Percentiles rank a stretch among this genome's conserved stretches.
phyloP scores from a whole-genome alignment of 2,113 vertebrate genomes.

The Melozone crissalis region DNA sequence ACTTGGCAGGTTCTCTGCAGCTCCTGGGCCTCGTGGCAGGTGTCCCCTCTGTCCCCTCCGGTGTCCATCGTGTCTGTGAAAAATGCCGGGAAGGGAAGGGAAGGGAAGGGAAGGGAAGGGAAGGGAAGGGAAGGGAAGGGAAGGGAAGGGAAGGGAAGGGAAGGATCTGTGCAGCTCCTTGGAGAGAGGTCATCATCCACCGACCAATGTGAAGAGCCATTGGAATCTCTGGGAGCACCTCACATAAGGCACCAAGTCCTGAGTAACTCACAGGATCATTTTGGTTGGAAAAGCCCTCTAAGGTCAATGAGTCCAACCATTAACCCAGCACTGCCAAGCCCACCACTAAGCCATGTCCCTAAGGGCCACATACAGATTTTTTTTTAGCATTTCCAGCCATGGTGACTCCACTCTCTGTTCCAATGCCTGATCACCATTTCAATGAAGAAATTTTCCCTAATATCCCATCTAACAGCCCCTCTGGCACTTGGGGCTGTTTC shows the following conservation, averaged over 20 bases:
- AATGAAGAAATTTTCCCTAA: neutral
- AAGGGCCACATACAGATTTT: neutral
- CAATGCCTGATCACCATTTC: neutral
- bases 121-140: neutral
- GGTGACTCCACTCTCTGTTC: no score
- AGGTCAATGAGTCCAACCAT: neutral
- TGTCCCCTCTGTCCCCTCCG: accelerated
- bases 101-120: neutral
- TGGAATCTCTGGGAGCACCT: neutral
- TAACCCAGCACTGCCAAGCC: neutral
- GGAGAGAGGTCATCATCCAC: neutral
- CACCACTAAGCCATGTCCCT: neutral
- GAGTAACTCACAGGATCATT: neutral
- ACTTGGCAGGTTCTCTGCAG: neutral
- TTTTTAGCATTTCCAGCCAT: no score
- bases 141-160: neutral
- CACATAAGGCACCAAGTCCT: neutral
- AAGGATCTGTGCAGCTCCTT: neutral
- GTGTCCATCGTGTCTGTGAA: no score
- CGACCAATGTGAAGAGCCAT: neutral
- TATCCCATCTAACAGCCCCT: neutral
- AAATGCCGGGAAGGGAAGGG: neutral
- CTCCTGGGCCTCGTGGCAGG: accelerated
- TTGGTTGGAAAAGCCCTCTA: neutral
- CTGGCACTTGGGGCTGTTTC: accelerated